Evolutionary conservation across 2,113 vertebrate genomes (phyloP).

Genomic region (Ceyx margarethae): DNA sequence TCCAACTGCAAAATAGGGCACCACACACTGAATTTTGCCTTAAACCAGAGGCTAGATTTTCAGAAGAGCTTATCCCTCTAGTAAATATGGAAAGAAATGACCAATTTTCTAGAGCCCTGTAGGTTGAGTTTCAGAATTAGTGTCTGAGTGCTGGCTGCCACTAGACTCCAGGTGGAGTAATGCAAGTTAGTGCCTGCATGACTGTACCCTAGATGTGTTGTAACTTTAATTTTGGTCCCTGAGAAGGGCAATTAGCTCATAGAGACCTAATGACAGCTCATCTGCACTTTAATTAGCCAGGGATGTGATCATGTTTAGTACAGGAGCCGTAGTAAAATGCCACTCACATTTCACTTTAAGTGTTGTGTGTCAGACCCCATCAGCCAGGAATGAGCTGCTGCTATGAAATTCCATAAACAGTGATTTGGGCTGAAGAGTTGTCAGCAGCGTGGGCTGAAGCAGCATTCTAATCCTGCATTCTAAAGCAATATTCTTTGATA

Average conservation of each 20-base stretch:
- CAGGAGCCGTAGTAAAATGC: not conserved
- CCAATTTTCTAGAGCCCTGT: not conserved
- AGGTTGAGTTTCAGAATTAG: not conserved
- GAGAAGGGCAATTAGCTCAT: not conserved
- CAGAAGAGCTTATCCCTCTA: not conserved
- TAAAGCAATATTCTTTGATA: no score
- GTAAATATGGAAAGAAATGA: not conserved
- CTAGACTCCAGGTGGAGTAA: not conserved
- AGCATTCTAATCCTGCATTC: not conserved
- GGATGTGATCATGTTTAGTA: not conserved
- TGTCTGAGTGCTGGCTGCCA: not conserved
- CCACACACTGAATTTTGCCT: not conserved
- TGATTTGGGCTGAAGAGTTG: not conserved
- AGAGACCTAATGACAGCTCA: not conserved
- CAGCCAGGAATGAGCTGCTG: not conserved
- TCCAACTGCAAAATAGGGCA: not conserved
- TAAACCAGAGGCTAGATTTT: not conserved
- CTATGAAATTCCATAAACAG: not conserved
- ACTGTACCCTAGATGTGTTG: not conserved
- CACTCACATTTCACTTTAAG: not conserved
- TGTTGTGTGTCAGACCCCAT: not conserved
- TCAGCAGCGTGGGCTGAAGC: not conserved
- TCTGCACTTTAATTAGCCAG: conserved; percentile 2
- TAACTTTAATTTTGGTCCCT: not conserved
- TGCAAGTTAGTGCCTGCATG: not conserved